Percentiles rank a stretch among this genome's conserved stretches.
phyloP scores from a whole-genome alignment of 2,113 vertebrate genomes.

The Hemibagrus wyckioides region DNA sequence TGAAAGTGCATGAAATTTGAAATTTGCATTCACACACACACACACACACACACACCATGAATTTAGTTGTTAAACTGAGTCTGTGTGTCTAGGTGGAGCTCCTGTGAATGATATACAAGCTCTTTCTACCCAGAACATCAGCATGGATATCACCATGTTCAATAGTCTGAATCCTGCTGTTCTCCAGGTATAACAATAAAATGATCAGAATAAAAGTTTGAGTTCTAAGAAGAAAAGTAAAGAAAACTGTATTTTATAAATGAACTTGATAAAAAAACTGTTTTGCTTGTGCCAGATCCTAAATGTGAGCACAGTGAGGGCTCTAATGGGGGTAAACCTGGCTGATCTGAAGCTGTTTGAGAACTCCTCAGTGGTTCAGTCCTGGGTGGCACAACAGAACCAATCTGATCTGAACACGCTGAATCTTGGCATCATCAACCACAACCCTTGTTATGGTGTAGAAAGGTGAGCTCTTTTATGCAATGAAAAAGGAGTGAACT shows the following conservation, averaged over 20 bases:
- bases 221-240: too few species aligned
- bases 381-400: conserved; percentile 36
- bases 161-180: conserved; percentile 30
- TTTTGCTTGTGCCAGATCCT: conserved; percentile 45
- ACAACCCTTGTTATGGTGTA: conserved; percentile 7
- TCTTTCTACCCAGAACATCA: conserved; percentile 44
- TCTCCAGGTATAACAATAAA: conserved; percentile 29
- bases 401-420: conserved; percentile 48
- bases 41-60: too few species aligned
- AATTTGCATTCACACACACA: too few species aligned
- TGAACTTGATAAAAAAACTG: too few species aligned
- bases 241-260: neutral
- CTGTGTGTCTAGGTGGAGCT: conserved; percentile 50
- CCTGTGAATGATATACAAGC: conserved; percentile 44
- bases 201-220: too few species aligned
- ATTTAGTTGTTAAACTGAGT: too few species aligned
- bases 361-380: conserved; percentile 38
- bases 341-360: conserved; percentile 53
- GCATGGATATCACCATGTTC: conserved; percentile 52
- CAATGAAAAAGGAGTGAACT: neutral
- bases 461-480: neutral
- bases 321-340: conserved; percentile 44
- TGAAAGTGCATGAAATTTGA: too few species aligned
- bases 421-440: conserved; percentile 10
- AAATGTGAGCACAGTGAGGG: conserved; percentile 38